Percentiles rank a stretch among this genome's conserved stretches.
These are phyloP conservation scores for Hemibagrus wyckioides DNA, from an alignment of 2,113 vertebrate species.

Conservation along the genomic window DNA sequence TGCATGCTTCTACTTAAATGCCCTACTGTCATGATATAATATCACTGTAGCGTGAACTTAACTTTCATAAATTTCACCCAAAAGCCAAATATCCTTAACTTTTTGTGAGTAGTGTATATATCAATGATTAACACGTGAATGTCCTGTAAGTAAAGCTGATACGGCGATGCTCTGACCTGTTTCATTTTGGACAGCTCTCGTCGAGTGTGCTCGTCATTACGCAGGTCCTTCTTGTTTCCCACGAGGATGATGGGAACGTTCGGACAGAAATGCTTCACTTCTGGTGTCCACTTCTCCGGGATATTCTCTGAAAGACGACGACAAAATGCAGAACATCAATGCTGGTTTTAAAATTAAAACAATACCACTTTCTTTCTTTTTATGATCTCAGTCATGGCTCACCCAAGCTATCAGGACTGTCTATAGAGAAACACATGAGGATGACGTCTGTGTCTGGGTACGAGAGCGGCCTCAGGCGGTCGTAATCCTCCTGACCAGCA, in stretches of 20 bases:
- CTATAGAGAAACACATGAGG: slow-evolving; percentile 57
- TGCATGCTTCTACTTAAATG: too few relatives aligned
- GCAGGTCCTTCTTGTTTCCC: slow-evolving; percentile 97
- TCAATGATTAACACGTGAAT: background rate
- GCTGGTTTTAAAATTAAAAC: background rate
- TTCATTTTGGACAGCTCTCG: slow-evolving; percentile 97
- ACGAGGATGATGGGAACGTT: slow-evolving; percentile 97
- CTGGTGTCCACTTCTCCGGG: slow-evolving; percentile 96
- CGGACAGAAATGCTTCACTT: slow-evolving; percentile 98
- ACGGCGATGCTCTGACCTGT: slow-evolving; percentile 72
- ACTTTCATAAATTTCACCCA: too few relatives aligned
- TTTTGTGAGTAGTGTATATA: too few relatives aligned
- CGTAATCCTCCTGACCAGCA: slow-evolving; percentile 58
- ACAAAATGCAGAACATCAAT: slow-evolving; percentile 27
- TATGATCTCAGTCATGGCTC: background rate
- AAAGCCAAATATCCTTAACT: too few relatives aligned
- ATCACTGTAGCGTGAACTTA: too few relatives aligned
- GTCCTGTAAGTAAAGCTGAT: background rate
- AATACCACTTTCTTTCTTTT: too few relatives aligned
- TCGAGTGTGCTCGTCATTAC: slow-evolving; percentile 90
- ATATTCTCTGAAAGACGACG: slow-evolving; percentile 83
- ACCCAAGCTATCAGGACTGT: slow-evolving; percentile 58
- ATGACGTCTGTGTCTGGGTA: slow-evolving; percentile 54
- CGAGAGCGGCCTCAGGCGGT: slow-evolving; percentile 53
- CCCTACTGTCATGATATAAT: too few relatives aligned